phyloP scores from a whole-genome alignment of 2,797 vertebrate species.

The Gymnothorax javanicus region DNA sequence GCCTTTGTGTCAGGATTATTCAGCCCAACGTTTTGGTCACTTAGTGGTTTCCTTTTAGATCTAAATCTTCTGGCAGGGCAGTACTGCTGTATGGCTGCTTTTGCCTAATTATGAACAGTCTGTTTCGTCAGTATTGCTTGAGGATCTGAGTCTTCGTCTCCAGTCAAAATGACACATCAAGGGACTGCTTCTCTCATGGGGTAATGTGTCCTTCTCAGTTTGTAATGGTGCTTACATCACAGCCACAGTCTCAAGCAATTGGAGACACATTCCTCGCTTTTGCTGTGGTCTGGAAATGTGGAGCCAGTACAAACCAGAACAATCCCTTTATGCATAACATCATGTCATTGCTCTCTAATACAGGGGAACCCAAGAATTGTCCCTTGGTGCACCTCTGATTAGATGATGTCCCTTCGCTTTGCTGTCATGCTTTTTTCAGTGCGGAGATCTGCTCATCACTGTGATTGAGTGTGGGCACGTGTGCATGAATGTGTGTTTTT shows the following conservation, averaged over 20 bases:
- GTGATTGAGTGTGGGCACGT: constrained; percentile 12
- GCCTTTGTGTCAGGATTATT: background rate
- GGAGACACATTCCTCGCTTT: constrained; percentile 63
- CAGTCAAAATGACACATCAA: constrained; percentile 34
- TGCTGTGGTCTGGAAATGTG: constrained; percentile 56
- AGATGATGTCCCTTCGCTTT: background rate
- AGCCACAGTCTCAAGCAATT: constrained; percentile 55
- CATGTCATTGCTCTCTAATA: constrained; percentile 29
- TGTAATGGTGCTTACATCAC: constrained; percentile 28
- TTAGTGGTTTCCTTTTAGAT: constrained; percentile 1
- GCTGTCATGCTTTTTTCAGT: background rate
- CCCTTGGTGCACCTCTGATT: background rate
- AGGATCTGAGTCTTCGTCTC: background rate
- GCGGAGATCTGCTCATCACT: constrained; percentile 4
- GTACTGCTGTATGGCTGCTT: background rate
- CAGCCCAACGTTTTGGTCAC: background rate
- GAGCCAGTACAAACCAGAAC: constrained; percentile 56
- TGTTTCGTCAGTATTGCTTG: background rate
- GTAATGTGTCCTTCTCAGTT: constrained; percentile 40
- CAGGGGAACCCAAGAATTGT: background rate
- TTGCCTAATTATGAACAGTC: constrained; percentile 15
- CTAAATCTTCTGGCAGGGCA: background rate
- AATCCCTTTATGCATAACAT: constrained; percentile 57
- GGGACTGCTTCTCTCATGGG: constrained; percentile 58
- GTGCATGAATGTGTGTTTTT: background rate